Evolutionary conservation across 2,113 vertebrate genomes (phyloP), one percentile per base, ranked within the genome.

Genomic region (Cyanoliseus patagonus): DNA sequence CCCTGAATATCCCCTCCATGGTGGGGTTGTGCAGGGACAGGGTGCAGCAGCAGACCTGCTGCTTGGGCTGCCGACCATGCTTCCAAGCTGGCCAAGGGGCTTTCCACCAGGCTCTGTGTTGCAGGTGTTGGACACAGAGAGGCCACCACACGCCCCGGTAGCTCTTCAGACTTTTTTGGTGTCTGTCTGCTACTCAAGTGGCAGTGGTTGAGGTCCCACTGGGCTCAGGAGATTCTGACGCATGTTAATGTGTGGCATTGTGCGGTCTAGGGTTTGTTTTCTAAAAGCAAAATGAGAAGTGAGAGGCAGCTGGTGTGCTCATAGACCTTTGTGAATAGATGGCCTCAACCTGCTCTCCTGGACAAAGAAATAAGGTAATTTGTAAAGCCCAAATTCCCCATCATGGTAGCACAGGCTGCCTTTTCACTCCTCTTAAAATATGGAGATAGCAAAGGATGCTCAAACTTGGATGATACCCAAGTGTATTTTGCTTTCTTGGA

Each of bases 201-300:
- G 70, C 82, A 16, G 37, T 51, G 70, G 70, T 10, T 80, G 78
- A 66, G 49, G 74, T 64, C 64, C 73, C 3, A 0, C 27, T 16
- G 62, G 66, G 31, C 49, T 74, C 39, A 1, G n/a, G 70, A 76
- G 81, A 57, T 35, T 59, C 42, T 46, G 64, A 24, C 13, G 24
- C 3, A 3, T 3, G 1, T 57, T 37, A 9, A 30, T 6, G 55
- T 30, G 57, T 1, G 8, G 53, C 67, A 25, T 6, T 24, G 59
- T 0, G 0, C 11, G 42, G 41, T 87, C 80, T 59, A 15, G 0
- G 0, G 73, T 61, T 84, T 78, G 91, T 42, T 91, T 75, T 73
- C 78, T 66, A 30, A 57, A 47, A 59, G 67, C 30, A 89, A 92
- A 95, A 35, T 42, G 95, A 87, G 94, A 94, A 94, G 77, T 87